Percentiles rank a stretch among this genome's conserved stretches.
Conservation (phyloP, 2,113 vertebrate genomes). For the Atrichornis clamosus region DNA sequence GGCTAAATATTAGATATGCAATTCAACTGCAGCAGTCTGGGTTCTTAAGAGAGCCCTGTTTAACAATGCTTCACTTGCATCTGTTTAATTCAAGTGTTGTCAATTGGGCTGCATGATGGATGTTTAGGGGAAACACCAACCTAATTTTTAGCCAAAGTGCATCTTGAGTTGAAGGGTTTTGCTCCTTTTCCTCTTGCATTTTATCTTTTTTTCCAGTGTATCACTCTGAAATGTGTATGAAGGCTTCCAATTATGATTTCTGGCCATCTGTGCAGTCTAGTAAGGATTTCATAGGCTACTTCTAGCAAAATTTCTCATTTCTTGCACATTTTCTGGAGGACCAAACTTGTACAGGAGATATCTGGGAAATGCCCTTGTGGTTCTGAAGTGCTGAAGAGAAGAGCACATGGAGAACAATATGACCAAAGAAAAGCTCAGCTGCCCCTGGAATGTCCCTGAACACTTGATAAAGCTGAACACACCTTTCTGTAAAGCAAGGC, state of each 20-base stretch:
- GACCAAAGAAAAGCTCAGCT: neutral
- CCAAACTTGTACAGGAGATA: neutral
- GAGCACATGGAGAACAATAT: neutral
- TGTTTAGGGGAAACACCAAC: neutral
- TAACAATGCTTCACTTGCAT: neutral
- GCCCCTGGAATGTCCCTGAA: neutral
- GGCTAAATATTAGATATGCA: neutral
- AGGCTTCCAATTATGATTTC: neutral
- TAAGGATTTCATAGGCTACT: slow-evolving; percentile 16
- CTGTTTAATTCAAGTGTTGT: neutral
- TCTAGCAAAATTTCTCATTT: slow-evolving; percentile 22
- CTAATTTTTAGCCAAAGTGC: neutral
- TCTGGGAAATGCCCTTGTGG: neutral
- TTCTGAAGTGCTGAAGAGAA: neutral
- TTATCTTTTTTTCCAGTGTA: neutral
- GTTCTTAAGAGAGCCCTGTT: neutral
- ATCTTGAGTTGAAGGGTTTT: neutral
- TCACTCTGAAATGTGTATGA: slow-evolving; percentile 14
- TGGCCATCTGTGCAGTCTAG: slow-evolving; percentile 11
- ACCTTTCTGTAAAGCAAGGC: neutral
- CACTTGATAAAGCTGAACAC: slow-evolving; percentile 8
- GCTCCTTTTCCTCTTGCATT: neutral
- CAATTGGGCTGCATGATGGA: neutral
- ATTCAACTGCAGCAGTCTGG: neutral
- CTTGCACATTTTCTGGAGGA: neutral